Evolutionary conservation across 2,113 vertebrate species (phyloP), one percentile per base, ranked within the genome.

Genomic region (Tenebrosternarchus preto): DNA sequence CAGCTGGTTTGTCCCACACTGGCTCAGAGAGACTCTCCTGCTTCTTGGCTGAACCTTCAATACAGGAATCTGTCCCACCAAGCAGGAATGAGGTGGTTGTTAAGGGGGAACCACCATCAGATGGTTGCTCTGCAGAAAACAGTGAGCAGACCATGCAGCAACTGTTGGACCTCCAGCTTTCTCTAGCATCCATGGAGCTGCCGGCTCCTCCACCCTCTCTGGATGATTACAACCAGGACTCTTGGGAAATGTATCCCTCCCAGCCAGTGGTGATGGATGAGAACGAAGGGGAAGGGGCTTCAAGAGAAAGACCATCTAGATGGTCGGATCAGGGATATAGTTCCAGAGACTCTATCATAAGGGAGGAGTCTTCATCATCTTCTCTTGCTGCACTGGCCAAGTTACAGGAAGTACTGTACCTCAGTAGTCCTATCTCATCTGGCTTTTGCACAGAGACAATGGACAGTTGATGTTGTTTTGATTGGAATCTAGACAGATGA

Each of bases 321-420:
- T 94, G 94, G 36, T 97, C 95, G 0, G 97, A 98, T 88, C 96
- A 96, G 79, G 96, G 95, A 57, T 98, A 97, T 70, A 94, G 92
- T 84, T 98, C 96, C 55, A 93, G 92, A 46, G 92, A 94, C 67
- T 87, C 80, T 20, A 85, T 88, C 0, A 88, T 93, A 0, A 33
- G 59, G 7, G 77, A 86, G 8, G 73, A 80, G 19, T 50, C 81
- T 55, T 57, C 81, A 84, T 29, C 84, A 93, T 70, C 89, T 91
- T 4, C 78, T 1, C 75, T 96, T 80, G 82, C 50, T 80, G 92
- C 88, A 16, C 88, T 97, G 60, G 91, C 89, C 22, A 92, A 84
- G 80, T 90, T 96, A 60, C 96, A 98, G 83, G 90, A 91, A 59
- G 89, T 91, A 57, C 95, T 82, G 56, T 91, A 94, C 80, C 89